Percentiles rank a stretch among this genome's conserved stretches.
phyloP scores from a whole-genome alignment of 2,113 vertebrate species.

The Oncorhynchus masou region DNA sequence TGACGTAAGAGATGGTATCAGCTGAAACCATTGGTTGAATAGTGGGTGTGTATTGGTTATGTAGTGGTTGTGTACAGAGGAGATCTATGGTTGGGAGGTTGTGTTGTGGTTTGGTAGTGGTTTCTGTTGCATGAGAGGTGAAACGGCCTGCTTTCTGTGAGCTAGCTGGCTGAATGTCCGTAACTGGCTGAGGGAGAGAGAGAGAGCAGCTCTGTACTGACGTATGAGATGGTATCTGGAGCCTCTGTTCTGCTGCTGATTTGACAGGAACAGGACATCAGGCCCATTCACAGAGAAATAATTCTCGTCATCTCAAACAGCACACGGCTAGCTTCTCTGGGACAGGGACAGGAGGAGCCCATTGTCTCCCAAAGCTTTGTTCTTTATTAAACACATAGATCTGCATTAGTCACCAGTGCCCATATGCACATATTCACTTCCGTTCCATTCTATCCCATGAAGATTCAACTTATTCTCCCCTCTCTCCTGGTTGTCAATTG shows the following conservation, averaged over 20 bases:
- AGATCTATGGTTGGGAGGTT: constrained; percentile 33
- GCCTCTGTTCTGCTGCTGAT: constrained; percentile 37
- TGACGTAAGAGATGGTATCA: too few relatives aligned
- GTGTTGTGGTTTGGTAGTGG: too few relatives aligned
- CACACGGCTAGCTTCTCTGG: constrained; percentile 44
- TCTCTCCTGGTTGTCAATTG: constrained; percentile 37
- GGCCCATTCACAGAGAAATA: constrained; percentile 62
- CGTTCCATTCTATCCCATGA: constrained; percentile 45
- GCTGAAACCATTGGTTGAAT: too few relatives aligned
- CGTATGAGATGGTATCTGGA: constrained; percentile 66
- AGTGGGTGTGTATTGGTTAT: too few relatives aligned
- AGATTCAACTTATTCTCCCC: constrained; percentile 67
- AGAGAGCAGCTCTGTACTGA: constrained; percentile 39
- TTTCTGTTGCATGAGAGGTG: too few relatives aligned
- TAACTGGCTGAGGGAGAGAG: not conserved
- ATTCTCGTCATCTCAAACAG: constrained; percentile 58
- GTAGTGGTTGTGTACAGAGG: not conserved
- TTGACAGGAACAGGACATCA: constrained; percentile 51
- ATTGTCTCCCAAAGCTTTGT: constrained; percentile 65
- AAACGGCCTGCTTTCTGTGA: not conserved
- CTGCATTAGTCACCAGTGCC: constrained; percentile 66
- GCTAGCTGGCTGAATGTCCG: too few relatives aligned
- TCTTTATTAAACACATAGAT: constrained; percentile 60
- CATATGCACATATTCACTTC: constrained; percentile 43
- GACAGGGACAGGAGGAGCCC: constrained; percentile 39